phyloP scores from a whole-genome alignment of 1,140 invertebrate genomes.

The Aricia agestis region DNA sequence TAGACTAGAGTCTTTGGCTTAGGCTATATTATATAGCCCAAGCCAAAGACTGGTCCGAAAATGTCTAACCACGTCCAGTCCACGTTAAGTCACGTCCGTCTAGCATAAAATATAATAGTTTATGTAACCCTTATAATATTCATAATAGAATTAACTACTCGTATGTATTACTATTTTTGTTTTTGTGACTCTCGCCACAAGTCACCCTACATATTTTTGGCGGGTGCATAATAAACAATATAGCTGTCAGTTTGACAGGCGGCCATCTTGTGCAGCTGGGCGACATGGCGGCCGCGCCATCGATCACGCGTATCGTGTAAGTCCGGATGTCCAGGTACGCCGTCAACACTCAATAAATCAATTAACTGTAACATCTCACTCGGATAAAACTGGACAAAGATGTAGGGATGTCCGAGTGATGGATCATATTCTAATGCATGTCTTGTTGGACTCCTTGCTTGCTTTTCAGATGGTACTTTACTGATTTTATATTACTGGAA shows the following conservation, averaged over 20 bases:
- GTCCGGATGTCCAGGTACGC: constrained; percentile 54
- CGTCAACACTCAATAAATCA: constrained; percentile 70
- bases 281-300: constrained; percentile 42
- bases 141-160: too few species aligned
- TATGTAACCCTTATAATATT: too few species aligned
- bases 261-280: constrained; percentile 52
- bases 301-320: constrained; percentile 51
- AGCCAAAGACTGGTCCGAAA: too few species aligned
- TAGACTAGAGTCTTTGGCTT: too few species aligned
- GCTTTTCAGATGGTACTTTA: too few species aligned
- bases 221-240: constrained; percentile 46
- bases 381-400: constrained; percentile 32
- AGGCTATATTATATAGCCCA: too few species aligned
- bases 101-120: too few species aligned
- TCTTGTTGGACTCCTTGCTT: too few species aligned
- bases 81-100: too few species aligned
- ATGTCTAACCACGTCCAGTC: too few species aligned
- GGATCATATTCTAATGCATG: background rate
- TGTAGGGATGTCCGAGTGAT: background rate
- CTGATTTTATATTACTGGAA: too few species aligned
- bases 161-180: too few species aligned
- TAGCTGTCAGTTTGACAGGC: constrained; percentile 51
- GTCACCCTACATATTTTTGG: background rate
- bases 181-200: background rate
- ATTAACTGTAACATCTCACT: constrained; percentile 56